Evolutionary conservation across 2,113 vertebrate species (phyloP).

Genomic region (Notothenia coriiceps): DNA sequence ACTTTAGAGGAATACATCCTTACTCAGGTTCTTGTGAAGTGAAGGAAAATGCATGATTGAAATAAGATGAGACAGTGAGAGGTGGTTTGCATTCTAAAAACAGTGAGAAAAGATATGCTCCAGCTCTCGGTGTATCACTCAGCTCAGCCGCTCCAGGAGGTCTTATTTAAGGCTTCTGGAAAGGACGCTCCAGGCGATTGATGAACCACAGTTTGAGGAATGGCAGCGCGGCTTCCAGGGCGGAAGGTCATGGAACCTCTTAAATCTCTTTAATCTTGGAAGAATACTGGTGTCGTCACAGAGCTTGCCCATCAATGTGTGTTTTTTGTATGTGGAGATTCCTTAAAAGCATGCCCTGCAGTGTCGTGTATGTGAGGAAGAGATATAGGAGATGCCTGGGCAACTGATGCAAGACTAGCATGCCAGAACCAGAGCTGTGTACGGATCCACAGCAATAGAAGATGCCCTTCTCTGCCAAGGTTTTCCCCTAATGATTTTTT

Average conservation of each 20-base stretch:
- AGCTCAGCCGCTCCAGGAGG: not conserved
- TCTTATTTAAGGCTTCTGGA: slow-evolving; percentile 8
- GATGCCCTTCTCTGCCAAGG: not conserved
- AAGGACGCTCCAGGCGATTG: not conserved
- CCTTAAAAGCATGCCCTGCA: not conserved
- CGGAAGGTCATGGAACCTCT: not conserved
- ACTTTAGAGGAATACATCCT: not conserved
- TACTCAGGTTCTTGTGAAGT: not conserved
- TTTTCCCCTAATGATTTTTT: not conserved
- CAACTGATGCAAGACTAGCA: not conserved
- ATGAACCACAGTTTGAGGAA: not conserved
- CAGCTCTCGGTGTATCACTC: not conserved
- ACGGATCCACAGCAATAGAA: not conserved
- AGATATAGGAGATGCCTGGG: not conserved
- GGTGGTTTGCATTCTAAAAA: not conserved
- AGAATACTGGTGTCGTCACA: not conserved
- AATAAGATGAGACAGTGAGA: not conserved
- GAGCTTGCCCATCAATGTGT: not conserved
- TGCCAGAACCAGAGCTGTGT: slow-evolving; percentile 5
- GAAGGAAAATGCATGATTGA: not conserved
- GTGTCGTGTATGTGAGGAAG: not conserved
- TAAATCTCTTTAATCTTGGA: not conserved
- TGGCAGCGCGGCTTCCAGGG: not conserved
- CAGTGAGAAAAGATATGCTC: not conserved
- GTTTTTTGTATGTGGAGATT: not conserved